phyloP scores from a whole-genome alignment of 2,113 vertebrate species.

The Oxygymnocypris stewartii region DNA sequence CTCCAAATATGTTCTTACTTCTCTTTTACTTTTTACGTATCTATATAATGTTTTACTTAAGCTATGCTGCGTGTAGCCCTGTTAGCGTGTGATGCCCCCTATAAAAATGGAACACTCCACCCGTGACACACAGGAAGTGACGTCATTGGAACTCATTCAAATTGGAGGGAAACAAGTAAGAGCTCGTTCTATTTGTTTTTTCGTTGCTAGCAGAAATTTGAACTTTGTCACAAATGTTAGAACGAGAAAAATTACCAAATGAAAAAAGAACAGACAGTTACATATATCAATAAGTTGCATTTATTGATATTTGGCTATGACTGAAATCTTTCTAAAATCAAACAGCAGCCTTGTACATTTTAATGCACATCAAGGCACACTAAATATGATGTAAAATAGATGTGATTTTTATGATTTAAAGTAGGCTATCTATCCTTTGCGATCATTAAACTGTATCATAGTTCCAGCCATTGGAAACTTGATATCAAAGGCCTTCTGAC shows the following conservation, averaged over 20 bases:
- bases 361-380: background rate
- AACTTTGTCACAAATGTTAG: background rate
- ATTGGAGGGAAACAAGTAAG: background rate
- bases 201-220: background rate
- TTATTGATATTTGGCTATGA: too few relatives aligned
- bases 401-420: background rate
- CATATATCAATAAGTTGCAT: too few relatives aligned
- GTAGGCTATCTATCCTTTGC: background rate
- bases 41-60: too few relatives aligned
- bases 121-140: background rate
- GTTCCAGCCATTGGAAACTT: background rate
- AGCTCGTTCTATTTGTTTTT: background rate
- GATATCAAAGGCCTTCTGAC: background rate
- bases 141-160: background rate
- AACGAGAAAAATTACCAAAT: too few relatives aligned
- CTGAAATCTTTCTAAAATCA: too few relatives aligned
- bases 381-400: background rate
- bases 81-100: background rate
- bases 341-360: too few relatives aligned
- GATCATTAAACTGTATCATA: background rate
- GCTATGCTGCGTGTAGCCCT: background rate
- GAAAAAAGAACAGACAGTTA: too few relatives aligned
- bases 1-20: too few relatives aligned
- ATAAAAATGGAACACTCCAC: background rate
- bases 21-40: too few relatives aligned